These are phyloP conservation scores for Biston stratarius DNA, from an alignment of 2,888 invertebrate species.

Conservation along the genomic window DNA sequence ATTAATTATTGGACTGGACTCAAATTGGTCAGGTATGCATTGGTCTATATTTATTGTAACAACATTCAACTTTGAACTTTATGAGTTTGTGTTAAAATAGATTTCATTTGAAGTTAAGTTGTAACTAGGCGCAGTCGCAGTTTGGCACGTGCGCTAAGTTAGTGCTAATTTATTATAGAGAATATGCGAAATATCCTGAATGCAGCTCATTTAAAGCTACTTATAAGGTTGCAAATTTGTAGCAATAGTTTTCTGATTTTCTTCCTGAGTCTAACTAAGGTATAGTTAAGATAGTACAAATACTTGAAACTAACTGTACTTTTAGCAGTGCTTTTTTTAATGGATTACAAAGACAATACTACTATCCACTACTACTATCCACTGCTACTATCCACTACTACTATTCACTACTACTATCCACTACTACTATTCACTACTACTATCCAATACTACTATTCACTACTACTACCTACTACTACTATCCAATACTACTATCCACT, in stretches of 20 bases:
- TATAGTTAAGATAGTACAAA: constrained; percentile 22
- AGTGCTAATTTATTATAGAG: constrained; percentile 41
- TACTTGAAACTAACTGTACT: constrained; percentile 1
- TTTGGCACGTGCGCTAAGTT: constrained; percentile 47
- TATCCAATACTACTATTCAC: too few species aligned
- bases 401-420: too few species aligned
- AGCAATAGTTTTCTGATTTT: constrained; percentile 35
- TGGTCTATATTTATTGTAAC: constrained; percentile 8
- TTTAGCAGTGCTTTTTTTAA: not conserved
- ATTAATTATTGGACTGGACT: constrained; percentile 48
- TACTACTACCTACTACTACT: too few species aligned
- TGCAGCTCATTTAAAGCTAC: constrained; percentile 34
- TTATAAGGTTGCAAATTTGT: constrained; percentile 37
- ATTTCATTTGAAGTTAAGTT: not conserved
- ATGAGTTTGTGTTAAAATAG: constrained; percentile 3
- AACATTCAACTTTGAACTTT: constrained; percentile 21
- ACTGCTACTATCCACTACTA: too few species aligned
- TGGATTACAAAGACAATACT: not conserved
- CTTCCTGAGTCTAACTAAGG: constrained; percentile 8
- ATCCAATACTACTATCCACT: too few species aligned
- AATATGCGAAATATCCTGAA: constrained; percentile 41
- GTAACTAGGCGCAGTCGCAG: constrained; percentile 25
- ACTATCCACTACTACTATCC: too few species aligned
- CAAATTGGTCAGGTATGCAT: constrained; percentile 47
- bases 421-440: too few species aligned